Conservation (phyloP, 2,888 invertebrate species). For the Baronia brevicornis region DNA sequence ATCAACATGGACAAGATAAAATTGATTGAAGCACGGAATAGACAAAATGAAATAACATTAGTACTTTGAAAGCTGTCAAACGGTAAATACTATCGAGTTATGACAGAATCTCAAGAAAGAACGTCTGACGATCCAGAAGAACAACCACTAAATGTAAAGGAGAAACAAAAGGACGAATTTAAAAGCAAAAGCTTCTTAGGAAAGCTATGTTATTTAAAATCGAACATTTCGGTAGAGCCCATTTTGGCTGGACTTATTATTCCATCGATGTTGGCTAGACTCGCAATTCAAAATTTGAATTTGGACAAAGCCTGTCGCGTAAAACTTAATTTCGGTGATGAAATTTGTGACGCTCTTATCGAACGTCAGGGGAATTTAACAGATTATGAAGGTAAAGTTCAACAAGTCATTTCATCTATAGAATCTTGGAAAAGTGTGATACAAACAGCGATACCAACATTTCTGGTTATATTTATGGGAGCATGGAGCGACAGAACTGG, state of each 20-base stretch:
- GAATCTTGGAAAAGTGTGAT: slow-evolving; percentile 74
- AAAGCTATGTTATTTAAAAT: slow-evolving; percentile 69
- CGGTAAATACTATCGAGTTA: slow-evolving; percentile 22
- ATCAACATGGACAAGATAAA: slow-evolving; percentile 17
- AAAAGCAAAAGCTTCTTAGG: slow-evolving; percentile 63
- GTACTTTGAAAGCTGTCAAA: slow-evolving; percentile 23
- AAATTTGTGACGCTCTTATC: slow-evolving; percentile 52
- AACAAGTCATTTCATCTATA: slow-evolving; percentile 70
- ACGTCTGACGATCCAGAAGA: slow-evolving; percentile 33
- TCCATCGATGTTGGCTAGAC: slow-evolving; percentile 77
- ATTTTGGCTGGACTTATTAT: slow-evolving; percentile 81
- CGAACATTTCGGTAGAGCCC: slow-evolving; percentile 82
- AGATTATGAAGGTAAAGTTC: slow-evolving; percentile 76
- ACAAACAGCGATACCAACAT: slow-evolving; percentile 71
- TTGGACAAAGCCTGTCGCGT: slow-evolving; percentile 61
- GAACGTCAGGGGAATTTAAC: slow-evolving; percentile 68
- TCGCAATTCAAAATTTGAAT: slow-evolving; percentile 76
- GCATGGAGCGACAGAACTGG: slow-evolving; percentile 78
- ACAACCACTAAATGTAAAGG: slow-evolving; percentile 37
- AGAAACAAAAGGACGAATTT: slow-evolving; percentile 21
- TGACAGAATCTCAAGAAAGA: slow-evolving; percentile 33
- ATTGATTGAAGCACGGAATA: slow-evolving; percentile 27
- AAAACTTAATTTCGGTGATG: slow-evolving; percentile 42
- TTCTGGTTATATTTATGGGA: slow-evolving; percentile 74
- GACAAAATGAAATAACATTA: slow-evolving; percentile 31